These are phyloP conservation scores for Lagodon rhomboides DNA, from an alignment of 2,797 vertebrate genomes.

Conservation along the genomic window DNA sequence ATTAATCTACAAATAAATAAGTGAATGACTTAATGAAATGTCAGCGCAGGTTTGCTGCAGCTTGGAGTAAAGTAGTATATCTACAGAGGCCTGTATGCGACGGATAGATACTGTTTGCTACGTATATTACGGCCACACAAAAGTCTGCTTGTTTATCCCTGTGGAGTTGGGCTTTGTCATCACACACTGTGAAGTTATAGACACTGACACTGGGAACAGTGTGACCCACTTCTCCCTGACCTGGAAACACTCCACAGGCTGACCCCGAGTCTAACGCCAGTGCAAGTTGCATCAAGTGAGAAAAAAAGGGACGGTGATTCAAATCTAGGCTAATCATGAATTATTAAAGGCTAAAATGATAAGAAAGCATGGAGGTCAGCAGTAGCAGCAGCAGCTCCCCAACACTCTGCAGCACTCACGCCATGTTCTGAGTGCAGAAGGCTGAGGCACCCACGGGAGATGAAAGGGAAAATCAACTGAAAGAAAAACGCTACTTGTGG, in stretches of 20 bases:
- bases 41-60: conserved; percentile 17
- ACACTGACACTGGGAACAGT: conserved; percentile 83
- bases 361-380: conserved; percentile 56
- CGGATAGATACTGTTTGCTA: conserved; percentile 18
- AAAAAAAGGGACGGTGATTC: conserved; percentile 18
- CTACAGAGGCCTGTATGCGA: conserved; percentile 17
- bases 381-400: conserved; percentile 21
- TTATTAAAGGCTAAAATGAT: conserved; percentile 69
- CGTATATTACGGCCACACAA: conserved; percentile 61
- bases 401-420: conserved; percentile 40
- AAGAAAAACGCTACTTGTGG: conserved; percentile 22
- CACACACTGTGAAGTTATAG: conserved; percentile 77
- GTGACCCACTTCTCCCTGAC: conserved; percentile 85
- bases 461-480: conserved; percentile 20
- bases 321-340: conserved; percentile 74
- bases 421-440: conserved; percentile 30
- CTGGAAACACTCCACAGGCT: conserved; percentile 80
- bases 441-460: conserved; percentile 14
- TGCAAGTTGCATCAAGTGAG: conserved; percentile 55
- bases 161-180: conserved; percentile 75
- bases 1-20: conserved; percentile 42
- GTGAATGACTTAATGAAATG: conserved; percentile 30
- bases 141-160: conserved; percentile 67
- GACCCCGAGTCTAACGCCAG: conserved; percentile 67
- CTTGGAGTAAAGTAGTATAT: conserved; percentile 29